Evolutionary conservation across 2,888 invertebrate genomes (phyloP), one percentile per base, ranked within the genome.

Genomic region (Phalangium opilio): DNA sequence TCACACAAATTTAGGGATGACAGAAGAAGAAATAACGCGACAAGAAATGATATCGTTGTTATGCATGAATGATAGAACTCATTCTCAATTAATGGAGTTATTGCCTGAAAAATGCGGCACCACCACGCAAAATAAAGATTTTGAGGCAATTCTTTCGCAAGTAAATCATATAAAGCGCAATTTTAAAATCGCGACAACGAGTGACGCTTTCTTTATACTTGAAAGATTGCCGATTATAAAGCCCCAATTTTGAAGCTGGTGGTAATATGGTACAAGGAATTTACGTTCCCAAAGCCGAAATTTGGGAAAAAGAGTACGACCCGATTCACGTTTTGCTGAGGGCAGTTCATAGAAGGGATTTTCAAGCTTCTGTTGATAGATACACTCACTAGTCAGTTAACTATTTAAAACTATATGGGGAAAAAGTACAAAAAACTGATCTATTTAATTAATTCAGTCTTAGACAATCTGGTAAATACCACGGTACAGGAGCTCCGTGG

Each of bases 21-120:
- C 71, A 12, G 78, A 79, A 59, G 70, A 73, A 5, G 76, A 75
- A 53, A 64, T 78, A 61, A 82, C 84, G 19, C 76, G 85, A 34
- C 71, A 89, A 54, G 95, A 96, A 71, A 89, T 96, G 75, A 83
- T 89, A 51, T 86, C 91, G 1, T 70, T 93, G 43, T 70, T 96
- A 42, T 89, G 91, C 57, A 90, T 91, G 65, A 81, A 83, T 33
- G 91, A 95, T 68, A 86, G 89, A 67, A 93, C 93, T 0, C 93
- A 95, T 70, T 90, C 89, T 55, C 91, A 93, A 64, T 72, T 96
- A 41, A 78, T 89, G 67, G 95, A 95, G 67, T 71, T 86, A 49
- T 87, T 96, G 84, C 95, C 95, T 0, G 95, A 95, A 69, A 74
- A 89, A 18, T 90, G 89, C 55, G 90, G 90, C n/a, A 85, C 83